Evolutionary conservation across 2,797 vertebrate genomes (phyloP), one percentile per base, ranked within the genome.

Genomic region (Rhinatrema bivittatum): DNA sequence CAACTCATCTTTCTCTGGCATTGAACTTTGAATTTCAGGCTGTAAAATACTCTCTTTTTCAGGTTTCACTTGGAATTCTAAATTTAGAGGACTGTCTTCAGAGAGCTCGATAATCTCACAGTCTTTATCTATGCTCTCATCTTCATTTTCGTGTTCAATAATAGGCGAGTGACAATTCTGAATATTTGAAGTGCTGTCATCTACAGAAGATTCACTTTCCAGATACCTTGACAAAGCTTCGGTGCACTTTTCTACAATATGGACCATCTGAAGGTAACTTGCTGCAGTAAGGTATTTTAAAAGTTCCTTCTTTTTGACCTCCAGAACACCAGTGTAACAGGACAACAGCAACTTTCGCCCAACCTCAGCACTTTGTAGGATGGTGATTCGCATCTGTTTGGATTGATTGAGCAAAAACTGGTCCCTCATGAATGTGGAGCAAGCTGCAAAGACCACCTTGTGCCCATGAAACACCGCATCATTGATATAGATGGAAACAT

Each of bases 221-320:
- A 86, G 20, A 46, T 84, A 86, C 9, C 72, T 76, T 1, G 84
- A 85, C 36, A 86, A 46, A 5, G 82, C 84, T 45, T 86, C 81
- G 1, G 81, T 84, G 59, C 96, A 99, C 57, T 94, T 94, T 64
- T 98, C 94, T 41, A 99, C 96, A 13, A 99, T 93, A 57, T 99
- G 95, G 36, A 92, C 92, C 95, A 99, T 99, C 58, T 99, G 96
- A 25, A 99, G 85, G 23, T 98, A 99, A 66, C 96, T 99, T 19
- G 96, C 96, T 3, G 94, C 96, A 0, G 93, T 98, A 40, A 99
- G 79, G 60, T 99, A 99, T 50, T 98, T 93, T 34, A 99, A 79
- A 39, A 99, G 83, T 66, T 99, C 94, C 59, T 94, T 90, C 56
- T 87, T 91, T 4, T 93, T 94, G 12, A 99, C 94, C 67, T 98